Evolutionary conservation across 2,888 invertebrate genomes (phyloP), one percentile per base, ranked within the genome.

Genomic region (Boloria euphrosyne): DNA sequence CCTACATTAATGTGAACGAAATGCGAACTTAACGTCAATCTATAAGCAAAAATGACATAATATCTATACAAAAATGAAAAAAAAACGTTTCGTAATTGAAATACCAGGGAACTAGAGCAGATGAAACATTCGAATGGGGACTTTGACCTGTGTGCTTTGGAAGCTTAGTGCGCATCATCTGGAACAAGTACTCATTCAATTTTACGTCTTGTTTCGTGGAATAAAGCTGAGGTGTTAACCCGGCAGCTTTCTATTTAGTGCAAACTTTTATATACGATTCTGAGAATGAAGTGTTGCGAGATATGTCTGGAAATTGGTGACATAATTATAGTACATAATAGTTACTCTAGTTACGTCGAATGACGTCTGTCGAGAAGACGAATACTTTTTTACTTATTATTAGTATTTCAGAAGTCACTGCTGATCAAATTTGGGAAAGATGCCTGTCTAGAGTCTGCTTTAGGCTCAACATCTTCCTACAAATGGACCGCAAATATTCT

Each of bases 91-190:
- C 57, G 22, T 58, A 14, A 70, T 70, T 67, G 70, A 70, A 67
- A 70, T 59, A 57, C 54, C 59, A 67, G 67, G 53, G 62, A 66
- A 70, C 67, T 70, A 51, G 70, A 70, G 65, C 70, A 67, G 60
- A 65, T 68, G 68, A 68, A 63, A 66, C 65, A 63, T 67, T 67
- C 62, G 65, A 64, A 65, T 31, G 17, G 62, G 67, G 65, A 67
- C 65, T 67, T 65, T 61, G 70, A 65, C 70, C 70, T 67, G 65
- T 58, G 46, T 65, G 65, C 65, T 70, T 65, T 67, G 55, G 67
- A 63, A 63, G 68, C 64, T 66, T 51, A 64, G 55, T 57, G 51
- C 57, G 43, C 60, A 64, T 64, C 55, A 61, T 64, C 60, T 60
- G 51, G 27, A 44, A 50, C 44, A 5, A 46, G 49, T 59, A 22